Base-by-base conservation (phyloP, 2,888 invertebrate genomes). In the Caprella mutica region DNA sequence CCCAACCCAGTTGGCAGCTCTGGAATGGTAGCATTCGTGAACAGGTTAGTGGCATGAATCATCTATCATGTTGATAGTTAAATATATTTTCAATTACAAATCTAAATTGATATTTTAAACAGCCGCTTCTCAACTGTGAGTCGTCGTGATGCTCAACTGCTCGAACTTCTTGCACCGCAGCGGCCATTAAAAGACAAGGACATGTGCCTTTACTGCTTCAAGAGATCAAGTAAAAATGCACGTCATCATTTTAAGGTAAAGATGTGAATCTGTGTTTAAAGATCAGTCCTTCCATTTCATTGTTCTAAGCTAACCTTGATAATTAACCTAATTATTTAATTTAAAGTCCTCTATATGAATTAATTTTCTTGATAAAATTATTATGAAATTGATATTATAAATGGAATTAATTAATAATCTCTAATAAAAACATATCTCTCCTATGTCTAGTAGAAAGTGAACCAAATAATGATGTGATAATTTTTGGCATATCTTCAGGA, bases 141-240 rank as follows among this genome's bases (percentile, higher is more conserved):
- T 19, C 48, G 48, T 1, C 48, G 48, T n/a, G 48, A 48, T n/a
- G 48, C 48, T 14, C 48, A 48, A 30, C 19, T 48, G 48, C 48
- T 48, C 29, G 48, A 48, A 24, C 48, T 48, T 14, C 30, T 48
- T 21, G 48, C 48, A 2, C 48, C 48, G 19, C 19, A 30, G 3
- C 48, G 23, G n/a, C 48, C 48, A 5, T 24, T 48, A 30, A 27
- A 27, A 8, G 17, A 17, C 29, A 27, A 48, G 48, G 29, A 27
- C 17, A 30, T 30, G 19, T 48, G 48, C 30, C 4, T 21, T 2
- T 48, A 48, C 30, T 48, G 48, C 48, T n/a, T 24, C 30, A 29
- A n/a, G 8, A 21, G 48, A 21, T 48, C 48, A 9, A 27, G 23
- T 21, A 48, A 29, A 21, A 48, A 30, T 4, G 29, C 29, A 9